phyloP scores from a whole-genome alignment of 2,113 vertebrate species.

The Petromus typicus region DNA sequence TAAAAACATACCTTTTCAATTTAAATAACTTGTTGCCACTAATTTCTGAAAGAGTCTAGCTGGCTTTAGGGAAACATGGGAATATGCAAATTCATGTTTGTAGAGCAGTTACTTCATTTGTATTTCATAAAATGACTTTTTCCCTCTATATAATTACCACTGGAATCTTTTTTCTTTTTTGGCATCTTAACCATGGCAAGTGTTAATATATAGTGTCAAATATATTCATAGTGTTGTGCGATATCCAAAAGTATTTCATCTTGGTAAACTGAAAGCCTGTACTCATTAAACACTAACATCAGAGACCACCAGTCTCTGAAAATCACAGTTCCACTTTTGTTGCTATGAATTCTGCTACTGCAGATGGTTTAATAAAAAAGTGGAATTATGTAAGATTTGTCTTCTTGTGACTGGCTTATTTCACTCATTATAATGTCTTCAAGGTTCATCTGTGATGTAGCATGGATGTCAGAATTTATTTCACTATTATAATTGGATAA shows the following conservation, averaged over 20 bases:
- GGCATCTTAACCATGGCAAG: neutral
- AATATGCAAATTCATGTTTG: constrained; percentile 3
- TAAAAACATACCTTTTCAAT: neutral
- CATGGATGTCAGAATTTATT: neutral
- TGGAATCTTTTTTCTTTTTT: neutral
- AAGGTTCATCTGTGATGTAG: neutral
- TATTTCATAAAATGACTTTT: neutral
- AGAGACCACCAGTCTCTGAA: neutral
- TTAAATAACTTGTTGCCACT: neutral
- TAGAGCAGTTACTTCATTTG: neutral
- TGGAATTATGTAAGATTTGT: neutral
- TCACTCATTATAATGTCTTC: neutral
- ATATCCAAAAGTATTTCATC: neutral
- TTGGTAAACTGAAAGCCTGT: neutral
- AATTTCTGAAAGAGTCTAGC: neutral
- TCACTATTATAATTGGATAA: neutral
- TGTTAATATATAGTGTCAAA: neutral
- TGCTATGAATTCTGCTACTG: neutral
- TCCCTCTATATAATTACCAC: neutral
- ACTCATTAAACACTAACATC: neutral
- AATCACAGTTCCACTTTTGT: neutral
- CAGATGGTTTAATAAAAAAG: too few relatives aligned
- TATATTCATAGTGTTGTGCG: neutral
- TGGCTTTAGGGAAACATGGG: neutral
- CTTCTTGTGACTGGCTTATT: neutral